Evolutionary conservation across 2,113 vertebrate species (phyloP), one percentile per base, ranked within the genome.

Genomic region (Phylloscopus trochilus): DNA sequence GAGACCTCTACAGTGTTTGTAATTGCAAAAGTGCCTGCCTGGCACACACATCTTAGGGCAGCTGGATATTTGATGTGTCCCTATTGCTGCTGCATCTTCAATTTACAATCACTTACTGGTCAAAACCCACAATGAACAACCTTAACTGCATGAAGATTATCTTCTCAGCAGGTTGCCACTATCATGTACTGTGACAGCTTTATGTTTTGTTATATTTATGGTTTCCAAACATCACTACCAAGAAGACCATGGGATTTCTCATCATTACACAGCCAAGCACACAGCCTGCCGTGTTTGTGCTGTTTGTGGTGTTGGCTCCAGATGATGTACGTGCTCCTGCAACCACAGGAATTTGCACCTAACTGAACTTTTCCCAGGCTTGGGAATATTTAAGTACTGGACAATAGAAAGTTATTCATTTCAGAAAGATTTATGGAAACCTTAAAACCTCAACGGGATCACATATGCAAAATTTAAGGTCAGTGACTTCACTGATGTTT

Each of bases 91-190:
- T 92, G 86, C 83, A 82, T 94, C 74, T 97, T 97, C 90, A 95
- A 93, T 91, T 97, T 91, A 96, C 88, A 95, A 89, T 70, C 75
- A 79, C 68, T 93, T 94, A 95, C 64, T 64, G 41, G 63, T 95
- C 96, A 92, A 73, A 96, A 92, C 55, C n/a, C 86, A 94, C 76
- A 73, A 63, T 24, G 67, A 94, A 93, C 58, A 88, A 56, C 79
- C 81, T 92, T 93, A 76, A 97, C 12, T 69, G 69, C 93, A 83
- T 68, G 95, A 92, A 53, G 66, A 96, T 96, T 91, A 93, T 87
- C 89, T 85, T 96, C 77, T 93, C 90, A 60, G 73, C 66, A 93
- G 92, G 89, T 62, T 89, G 63, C 64, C 73, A 92, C 83, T 69
- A 77, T 70, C 91, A 72, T 69, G 30, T 63, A 60, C 82, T 81